phyloP scores from a whole-genome alignment of 2,888 invertebrate genomes.

The Formica aserva region DNA sequence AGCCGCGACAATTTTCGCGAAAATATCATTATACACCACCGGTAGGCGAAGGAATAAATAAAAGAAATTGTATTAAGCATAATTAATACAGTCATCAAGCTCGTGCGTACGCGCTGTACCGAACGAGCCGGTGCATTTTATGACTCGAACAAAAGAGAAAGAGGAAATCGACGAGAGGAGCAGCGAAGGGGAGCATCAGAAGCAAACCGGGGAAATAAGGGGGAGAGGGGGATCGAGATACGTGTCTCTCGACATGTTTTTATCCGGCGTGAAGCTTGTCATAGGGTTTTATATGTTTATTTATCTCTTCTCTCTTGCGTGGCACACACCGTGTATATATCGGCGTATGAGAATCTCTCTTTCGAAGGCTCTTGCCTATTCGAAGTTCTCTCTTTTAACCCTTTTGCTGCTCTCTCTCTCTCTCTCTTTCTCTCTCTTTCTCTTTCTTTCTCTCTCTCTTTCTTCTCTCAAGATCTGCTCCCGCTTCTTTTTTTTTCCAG shows the following conservation, averaged over 20 bases:
- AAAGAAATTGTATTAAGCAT: constrained; percentile 37
- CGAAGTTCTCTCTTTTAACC: constrained; percentile 71
- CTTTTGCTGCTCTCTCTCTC: constrained; percentile 40
- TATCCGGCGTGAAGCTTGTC: constrained; percentile 80
- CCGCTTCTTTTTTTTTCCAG: constrained; percentile 46
- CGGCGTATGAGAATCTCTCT: constrained; percentile 50
- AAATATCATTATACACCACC: constrained; percentile 1
- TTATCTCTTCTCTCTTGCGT: constrained; percentile 73
- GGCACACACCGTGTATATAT: constrained; percentile 56
- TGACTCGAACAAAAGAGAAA: constrained; percentile 15
- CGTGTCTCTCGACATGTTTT: constrained; percentile 77
- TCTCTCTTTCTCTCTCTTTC: not conserved
- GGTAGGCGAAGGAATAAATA: not conserved
- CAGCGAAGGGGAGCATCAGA: constrained; percentile 6
- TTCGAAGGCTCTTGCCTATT: constrained; percentile 64
- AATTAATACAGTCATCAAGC: constrained; percentile 70
- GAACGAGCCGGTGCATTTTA: constrained; percentile 41
- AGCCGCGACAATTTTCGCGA: not conserved
- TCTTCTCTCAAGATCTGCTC: constrained; percentile 6
- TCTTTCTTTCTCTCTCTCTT: not conserved
- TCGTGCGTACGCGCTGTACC: constrained; percentile 13
- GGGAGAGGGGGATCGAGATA: constrained; percentile 62
- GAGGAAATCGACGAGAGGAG: constrained; percentile 19
- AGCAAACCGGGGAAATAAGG: constrained; percentile 33
- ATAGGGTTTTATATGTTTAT: constrained; percentile 81